A percentile compares a stretch with the other conserved stretches of the same genome.
phyloP scores from a whole-genome alignment of 2,113 vertebrate genomes.

The Sinosuthora webbiana region DNA sequence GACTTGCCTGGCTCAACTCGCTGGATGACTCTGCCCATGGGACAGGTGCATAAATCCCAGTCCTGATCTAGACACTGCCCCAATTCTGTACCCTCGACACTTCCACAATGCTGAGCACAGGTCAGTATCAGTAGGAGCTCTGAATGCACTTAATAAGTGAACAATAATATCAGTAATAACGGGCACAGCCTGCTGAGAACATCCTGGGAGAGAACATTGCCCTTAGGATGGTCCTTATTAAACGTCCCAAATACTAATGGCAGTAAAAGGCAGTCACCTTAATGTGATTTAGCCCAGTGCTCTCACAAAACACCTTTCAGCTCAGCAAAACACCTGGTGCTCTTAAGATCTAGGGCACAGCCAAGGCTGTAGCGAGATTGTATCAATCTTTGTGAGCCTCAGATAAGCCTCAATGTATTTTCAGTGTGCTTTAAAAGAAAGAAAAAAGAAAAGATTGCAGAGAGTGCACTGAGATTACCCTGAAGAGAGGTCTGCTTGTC shows the following conservation, averaged over 20 bases:
- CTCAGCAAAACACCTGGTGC: neutral
- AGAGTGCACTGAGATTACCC: neutral
- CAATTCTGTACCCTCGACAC: neutral
- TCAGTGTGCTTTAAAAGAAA: neutral
- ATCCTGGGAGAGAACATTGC: neutral
- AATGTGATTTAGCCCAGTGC: neutral
- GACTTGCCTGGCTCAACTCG: fast-evolving
- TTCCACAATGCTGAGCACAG: neutral
- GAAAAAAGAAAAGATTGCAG: neutral
- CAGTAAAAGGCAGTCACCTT: conserved; percentile 1
- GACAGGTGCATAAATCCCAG: neutral
- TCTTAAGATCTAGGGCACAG: conserved; percentile 6
- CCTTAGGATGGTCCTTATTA: conserved; percentile 19
- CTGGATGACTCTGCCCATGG: fast-evolving
- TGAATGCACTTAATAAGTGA: neutral
- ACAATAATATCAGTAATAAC: neutral
- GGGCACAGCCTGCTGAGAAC: neutral
- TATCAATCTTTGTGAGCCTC: neutral
- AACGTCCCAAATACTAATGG: conserved; percentile 22
- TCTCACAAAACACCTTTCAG: conserved; percentile 12
- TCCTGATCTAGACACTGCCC: neutral
- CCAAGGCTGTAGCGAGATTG: neutral
- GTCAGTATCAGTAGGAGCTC: neutral
- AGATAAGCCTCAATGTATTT: neutral
- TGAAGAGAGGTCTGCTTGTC: neutral